Evolutionary conservation across 2,888 invertebrate species (phyloP), one percentile per base, ranked within the genome.

Genomic region (Nomada ferruginata): DNA sequence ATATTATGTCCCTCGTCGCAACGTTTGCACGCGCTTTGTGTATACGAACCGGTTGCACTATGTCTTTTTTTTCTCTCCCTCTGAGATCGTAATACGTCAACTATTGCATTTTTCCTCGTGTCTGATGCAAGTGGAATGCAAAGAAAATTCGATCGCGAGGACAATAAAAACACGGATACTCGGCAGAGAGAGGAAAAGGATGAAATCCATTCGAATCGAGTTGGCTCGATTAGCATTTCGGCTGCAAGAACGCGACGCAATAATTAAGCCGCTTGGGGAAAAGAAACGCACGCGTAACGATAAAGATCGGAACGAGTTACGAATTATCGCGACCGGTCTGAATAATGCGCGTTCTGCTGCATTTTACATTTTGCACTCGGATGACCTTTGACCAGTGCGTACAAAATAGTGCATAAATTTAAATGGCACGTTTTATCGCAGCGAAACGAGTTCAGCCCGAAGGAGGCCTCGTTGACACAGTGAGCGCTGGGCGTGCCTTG

Each of bases 401-500:
- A 57, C 70, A 75, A 74, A 82, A 82, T 82, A 79, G 61, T 13
- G 76, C 80, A 76, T 82, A 80, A 80, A 76, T 80, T 70, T 29
- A 52, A 79, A 71, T 11, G 76, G 29, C 47, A 61, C 52, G 44
- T 63, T 76, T 73, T 74, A 81, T 68, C 79, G 75, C 64, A n/a
- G 26, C 63, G 44, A 68, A 82, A 78, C 78, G 82, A 78, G 82
- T 82, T 74, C 75, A 75, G 57, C 76, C 73, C 64, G 82, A 74
- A 78, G 68, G 83, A 82, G 82, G 63, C 61, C 91, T 90, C 87
- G 89, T 88, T 92, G 92, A 92, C 92, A 92, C 89, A 91, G 91
- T 86, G 89, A 91, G 89, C 89, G 90, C 91, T 90, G 91, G 90
- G 89, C 73, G 81, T 89, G 91, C 89, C 90, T 89, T 65, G 83